Conservation (phyloP, 2,113 vertebrate species). For the Rafetus swinhoei region DNA sequence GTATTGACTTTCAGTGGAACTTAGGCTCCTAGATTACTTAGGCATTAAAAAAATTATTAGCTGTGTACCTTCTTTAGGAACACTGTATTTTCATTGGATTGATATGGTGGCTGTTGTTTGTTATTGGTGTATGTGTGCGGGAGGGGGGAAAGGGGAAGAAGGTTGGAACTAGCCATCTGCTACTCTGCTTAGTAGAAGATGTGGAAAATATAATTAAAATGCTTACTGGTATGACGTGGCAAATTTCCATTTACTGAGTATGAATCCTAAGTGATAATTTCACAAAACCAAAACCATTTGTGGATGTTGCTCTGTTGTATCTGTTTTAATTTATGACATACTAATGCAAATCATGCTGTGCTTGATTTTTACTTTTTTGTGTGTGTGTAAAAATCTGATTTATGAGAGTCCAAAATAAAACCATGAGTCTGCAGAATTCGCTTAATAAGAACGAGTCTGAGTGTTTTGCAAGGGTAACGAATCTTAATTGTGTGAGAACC, state of each 20-base stretch:
- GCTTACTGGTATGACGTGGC: not conserved
- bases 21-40: not conserved
- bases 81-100: not conserved
- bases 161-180: not conserved
- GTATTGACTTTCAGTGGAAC: not conserved
- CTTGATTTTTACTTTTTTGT: slow-evolving; percentile 51
- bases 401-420: slow-evolving; percentile 31
- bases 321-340: slow-evolving; percentile 6
- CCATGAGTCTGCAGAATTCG: not conserved
- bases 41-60: not conserved
- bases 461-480: slow-evolving; percentile 40
- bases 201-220: not conserved
- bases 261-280: not conserved
- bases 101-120: not conserved
- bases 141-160: too few relatives aligned
- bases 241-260: not conserved
- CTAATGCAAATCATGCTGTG: slow-evolving; percentile 13
- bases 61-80: not conserved
- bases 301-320: not conserved
- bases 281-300: not conserved
- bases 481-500: slow-evolving; percentile 16
- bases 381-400: slow-evolving; percentile 40
- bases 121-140: not conserved
- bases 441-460: not conserved
- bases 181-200: not conserved